Base-by-base conservation (phyloP, 2,888 invertebrate species). In the Cryptus viduatorius region DNA sequence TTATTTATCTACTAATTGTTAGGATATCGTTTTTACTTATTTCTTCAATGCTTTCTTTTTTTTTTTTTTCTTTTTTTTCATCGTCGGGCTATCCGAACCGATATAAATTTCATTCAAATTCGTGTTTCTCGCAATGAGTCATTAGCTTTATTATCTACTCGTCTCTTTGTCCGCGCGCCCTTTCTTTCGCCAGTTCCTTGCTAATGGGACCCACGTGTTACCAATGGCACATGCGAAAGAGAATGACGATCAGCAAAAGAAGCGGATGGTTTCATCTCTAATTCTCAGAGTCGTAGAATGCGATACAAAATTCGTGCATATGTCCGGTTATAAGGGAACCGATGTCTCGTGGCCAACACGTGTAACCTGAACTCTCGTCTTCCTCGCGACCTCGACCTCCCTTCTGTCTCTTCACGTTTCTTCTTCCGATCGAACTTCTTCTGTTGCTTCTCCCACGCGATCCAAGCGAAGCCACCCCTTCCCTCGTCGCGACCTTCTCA, bases 121-220 rank as follows among this genome's bases (percentile, higher is more conserved):
- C 84, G 86, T 83, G 65, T 77, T 81, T 73, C 72, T 75, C 24
- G 76, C 44, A 65, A 31, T 46, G 14, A 16, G 46, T 1, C 7
- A 29, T n/a, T 29, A 14, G 59, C 59, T 2, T 8, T 61, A 48
- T 16, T 56, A 4, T 31, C 31, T 29, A 8, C 68, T 14, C n/a
- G 4, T 61, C 29, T 24, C 14, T 14, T 12, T 29, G 31, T n/a
- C 5, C 12, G 61, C 79, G 82, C 79, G 87, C 86, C 87, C 88
- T 89, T 91, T 89, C 88, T 90, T 89, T 88, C 81, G n/a, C n/a
- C 80, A 71, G 89, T 88, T 84, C 88, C 87, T 87, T 87, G 89
- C 90, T 91, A 92, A 89, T 92, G 89, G 88, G 89, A 88, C 89
- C 90, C 91, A 89, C 90, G 90, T 90, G 90, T 84, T 86, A 86